Conservation (phyloP, 2,113 vertebrate species). For the Cryptotis parvus region DNA sequence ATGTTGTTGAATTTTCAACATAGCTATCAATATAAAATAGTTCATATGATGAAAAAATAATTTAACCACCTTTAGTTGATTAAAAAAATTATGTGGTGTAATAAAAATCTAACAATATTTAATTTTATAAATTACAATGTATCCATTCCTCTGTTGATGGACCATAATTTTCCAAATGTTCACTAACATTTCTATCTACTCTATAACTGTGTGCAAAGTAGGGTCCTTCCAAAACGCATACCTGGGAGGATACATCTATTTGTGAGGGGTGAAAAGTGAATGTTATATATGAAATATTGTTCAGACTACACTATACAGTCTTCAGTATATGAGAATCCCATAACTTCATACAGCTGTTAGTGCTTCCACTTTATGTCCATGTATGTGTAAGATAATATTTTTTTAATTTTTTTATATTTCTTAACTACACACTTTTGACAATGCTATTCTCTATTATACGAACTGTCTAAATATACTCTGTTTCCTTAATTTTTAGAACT, state of each 20-base stretch:
- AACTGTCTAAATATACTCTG: not conserved
- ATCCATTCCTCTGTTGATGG: not conserved
- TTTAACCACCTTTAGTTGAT: not conserved
- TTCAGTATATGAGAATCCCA: not conserved
- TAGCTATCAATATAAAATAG: slow-evolving; percentile 18
- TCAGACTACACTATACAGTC: not conserved
- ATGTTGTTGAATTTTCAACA: slow-evolving; percentile 20
- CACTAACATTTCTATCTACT: not conserved
- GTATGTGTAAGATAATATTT: not conserved
- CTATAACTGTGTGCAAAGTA: not conserved
- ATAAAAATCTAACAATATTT: not conserved
- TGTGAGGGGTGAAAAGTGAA: not conserved
- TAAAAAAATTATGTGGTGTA: too few species aligned
- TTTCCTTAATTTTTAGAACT: not conserved
- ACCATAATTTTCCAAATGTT: not conserved
- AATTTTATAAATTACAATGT: not conserved
- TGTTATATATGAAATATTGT: not conserved
- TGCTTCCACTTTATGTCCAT: not conserved
- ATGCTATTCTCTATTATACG: not conserved
- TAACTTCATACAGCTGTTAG: not conserved
- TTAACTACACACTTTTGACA: not conserved
- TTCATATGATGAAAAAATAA: slow-evolving; percentile 26
- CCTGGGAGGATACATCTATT: not conserved
- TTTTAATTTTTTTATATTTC: not conserved
- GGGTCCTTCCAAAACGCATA: not conserved